Base-by-base conservation (phyloP, 2,797 vertebrate species). In the Smutsia temminckii region DNA sequence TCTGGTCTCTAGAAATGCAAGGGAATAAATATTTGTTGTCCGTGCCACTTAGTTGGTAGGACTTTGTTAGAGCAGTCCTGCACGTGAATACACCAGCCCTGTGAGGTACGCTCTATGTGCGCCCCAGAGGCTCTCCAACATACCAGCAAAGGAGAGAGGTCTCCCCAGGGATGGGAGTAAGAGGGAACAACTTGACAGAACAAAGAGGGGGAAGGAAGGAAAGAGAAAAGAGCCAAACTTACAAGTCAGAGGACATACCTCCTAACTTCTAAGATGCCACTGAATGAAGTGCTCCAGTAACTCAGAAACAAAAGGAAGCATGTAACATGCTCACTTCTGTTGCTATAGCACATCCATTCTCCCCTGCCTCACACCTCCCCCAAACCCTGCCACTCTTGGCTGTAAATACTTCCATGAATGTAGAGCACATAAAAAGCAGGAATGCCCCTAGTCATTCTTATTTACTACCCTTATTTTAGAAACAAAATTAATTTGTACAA, bases 341-440 rank as follows among this genome's bases (percentile, higher is more conserved):
- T 98, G 97, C 97, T 95, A 96, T 97, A 97, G 97, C 75, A 97
- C 97, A 98, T 96, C 87, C 74, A 34, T 13, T 27, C 32, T 77
- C 49, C 46, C 42, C 13, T 46, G 20, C 25, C 68, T 85, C 17
- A 42, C 0, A 0, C 49, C 64, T 64, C 78, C 75, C 46, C 25
- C 42, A 49, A 93, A 94, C 90, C 87, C 93, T 91, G 21, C 72
- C 29, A 92, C 92, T 94, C 97, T 96, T 87, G 90, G 97, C 93
- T 95, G 91, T 96, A 97, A 96, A 97, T 96, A 96, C 95, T 96
- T 88, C 84, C 96, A 97, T 95, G 97, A 97, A 94, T 95, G 93
- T 95, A 91, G 95, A 96, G 94, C 96, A 93, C 97, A 96, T 87
- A 96, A 97, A 97, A 95, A 59, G 93, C 64, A 97, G 84, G 81